Percentiles rank a stretch among this genome's conserved stretches.
Conservation (phyloP, 2,888 invertebrate species). For the Blastobasis adustella region DNA sequence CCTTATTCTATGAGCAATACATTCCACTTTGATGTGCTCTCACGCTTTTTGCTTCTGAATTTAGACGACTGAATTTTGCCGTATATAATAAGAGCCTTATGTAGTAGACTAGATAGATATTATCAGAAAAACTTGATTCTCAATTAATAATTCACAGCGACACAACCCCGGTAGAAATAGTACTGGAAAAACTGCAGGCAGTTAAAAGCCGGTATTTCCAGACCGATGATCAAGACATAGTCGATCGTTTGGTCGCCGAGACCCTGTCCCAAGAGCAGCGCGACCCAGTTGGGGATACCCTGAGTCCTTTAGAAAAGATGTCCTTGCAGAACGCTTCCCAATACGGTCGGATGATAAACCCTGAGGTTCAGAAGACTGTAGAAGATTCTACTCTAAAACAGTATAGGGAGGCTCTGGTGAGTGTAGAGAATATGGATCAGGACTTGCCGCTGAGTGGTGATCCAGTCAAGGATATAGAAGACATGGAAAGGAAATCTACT, state of each 20-base stretch:
- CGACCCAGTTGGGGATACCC: slow-evolving; percentile 38
- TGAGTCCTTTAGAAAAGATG: slow-evolving; percentile 37
- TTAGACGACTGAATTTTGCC: no score
- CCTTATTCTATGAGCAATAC: no score
- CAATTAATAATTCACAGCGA: slow-evolving; percentile 20
- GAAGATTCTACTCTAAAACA: slow-evolving; percentile 35
- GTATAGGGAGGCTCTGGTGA: slow-evolving; percentile 35
- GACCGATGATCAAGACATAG: slow-evolving; percentile 21
- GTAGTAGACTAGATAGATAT: no score
- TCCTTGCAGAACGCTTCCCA: slow-evolving; percentile 31
- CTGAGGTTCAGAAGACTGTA: slow-evolving; percentile 6
- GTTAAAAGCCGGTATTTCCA: slow-evolving; percentile 32
- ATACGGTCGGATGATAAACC: slow-evolving; percentile 27
- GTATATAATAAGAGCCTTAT: no score
- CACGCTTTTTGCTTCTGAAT: no score
- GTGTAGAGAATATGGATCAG: slow-evolving; percentile 21
- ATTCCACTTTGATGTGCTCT: no score
- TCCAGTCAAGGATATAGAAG: slow-evolving; percentile 28
- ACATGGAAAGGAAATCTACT: slow-evolving; percentile 18
- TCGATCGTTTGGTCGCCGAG: slow-evolving; percentile 38
- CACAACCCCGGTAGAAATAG: slow-evolving; percentile 25
- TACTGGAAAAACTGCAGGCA: slow-evolving; percentile 23
- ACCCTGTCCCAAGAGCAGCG: slow-evolving; percentile 30
- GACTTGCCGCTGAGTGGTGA: slow-evolving; percentile 33
- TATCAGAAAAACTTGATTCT: no score